A percentile compares a stretch with the other conserved stretches of the same genome.
Evolutionary conservation across 2,113 vertebrate genomes (phyloP).

Genomic region (Uria aalge): DNA sequence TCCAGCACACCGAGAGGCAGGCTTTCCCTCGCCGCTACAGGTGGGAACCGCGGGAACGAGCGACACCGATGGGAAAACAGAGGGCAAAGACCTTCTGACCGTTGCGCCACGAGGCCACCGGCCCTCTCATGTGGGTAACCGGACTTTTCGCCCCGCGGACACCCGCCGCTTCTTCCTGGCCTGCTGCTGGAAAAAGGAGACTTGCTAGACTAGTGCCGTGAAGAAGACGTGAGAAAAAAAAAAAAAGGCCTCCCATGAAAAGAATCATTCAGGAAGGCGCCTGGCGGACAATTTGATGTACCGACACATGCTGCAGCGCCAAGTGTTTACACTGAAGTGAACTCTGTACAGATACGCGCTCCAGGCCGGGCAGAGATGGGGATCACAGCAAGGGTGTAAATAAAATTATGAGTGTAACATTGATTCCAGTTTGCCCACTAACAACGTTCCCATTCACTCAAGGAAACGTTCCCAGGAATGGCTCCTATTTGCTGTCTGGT

Average conservation of each 20-base stretch:
- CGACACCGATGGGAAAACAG: rapidly evolving
- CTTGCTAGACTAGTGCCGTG: not conserved
- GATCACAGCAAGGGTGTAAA: not conserved
- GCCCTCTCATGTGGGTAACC: not conserved
- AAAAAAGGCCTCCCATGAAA: not conserved
- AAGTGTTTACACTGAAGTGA: not conserved
- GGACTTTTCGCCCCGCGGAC: not conserved
- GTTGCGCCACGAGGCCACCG: rapidly evolving
- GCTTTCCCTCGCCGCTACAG: not conserved
- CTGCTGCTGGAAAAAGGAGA: not conserved
- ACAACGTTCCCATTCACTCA: not conserved
- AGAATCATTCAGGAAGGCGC: not conserved
- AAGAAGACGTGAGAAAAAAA: not conserved
- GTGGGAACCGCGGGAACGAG: not conserved
- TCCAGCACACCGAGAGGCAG: rapidly evolving
- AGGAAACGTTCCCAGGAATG: slow-evolving; percentile 16
- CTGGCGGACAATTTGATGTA: not conserved
- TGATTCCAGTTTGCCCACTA: not conserved
- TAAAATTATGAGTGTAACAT: not conserved
- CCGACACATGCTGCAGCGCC: not conserved
- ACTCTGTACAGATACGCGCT: not conserved
- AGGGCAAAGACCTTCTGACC: not conserved
- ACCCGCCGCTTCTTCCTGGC: not conserved
- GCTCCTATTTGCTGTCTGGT: not conserved
- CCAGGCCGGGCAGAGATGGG: not conserved